These are phyloP conservation scores for Gasterosteus aculeatus DNA, from an alignment of 2,113 vertebrate genomes.

Conservation along the genomic window DNA sequence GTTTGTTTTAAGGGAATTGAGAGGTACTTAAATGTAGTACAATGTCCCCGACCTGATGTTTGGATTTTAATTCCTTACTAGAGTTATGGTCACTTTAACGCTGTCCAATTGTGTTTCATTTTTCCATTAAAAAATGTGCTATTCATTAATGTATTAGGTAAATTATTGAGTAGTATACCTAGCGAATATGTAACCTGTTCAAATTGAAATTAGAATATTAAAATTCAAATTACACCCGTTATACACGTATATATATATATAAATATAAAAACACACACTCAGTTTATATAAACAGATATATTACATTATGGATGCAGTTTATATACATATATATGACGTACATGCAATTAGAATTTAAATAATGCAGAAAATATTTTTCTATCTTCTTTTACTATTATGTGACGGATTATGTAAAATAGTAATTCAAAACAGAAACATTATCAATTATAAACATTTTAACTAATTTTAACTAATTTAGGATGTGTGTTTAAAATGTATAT, in stretches of 20 bases:
- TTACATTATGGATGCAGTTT: neutral
- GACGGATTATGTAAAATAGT: neutral
- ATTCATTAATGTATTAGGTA: neutral
- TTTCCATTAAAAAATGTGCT: neutral
- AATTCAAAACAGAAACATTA: neutral
- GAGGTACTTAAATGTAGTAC: constrained; percentile 39
- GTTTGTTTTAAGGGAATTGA: constrained; percentile 46
- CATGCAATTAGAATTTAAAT: neutral
- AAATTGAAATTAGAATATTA: neutral
- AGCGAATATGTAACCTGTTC: neutral
- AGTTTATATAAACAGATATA: neutral
- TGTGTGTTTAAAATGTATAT: neutral
- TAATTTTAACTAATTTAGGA: neutral
- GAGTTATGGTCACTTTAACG: neutral
- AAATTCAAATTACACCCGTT: neutral
- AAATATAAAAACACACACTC: no score
- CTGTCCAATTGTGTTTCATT: neutral
- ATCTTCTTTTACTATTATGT: neutral
- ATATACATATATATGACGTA: neutral
- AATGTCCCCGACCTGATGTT: constrained; percentile 7
- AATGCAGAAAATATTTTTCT: neutral
- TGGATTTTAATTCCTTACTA: neutral
- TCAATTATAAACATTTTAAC: neutral
- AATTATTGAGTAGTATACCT: neutral
- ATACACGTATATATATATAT: no score